phyloP scores from a whole-genome alignment of 2,113 vertebrate genomes.

The Vulpes lagopus region DNA sequence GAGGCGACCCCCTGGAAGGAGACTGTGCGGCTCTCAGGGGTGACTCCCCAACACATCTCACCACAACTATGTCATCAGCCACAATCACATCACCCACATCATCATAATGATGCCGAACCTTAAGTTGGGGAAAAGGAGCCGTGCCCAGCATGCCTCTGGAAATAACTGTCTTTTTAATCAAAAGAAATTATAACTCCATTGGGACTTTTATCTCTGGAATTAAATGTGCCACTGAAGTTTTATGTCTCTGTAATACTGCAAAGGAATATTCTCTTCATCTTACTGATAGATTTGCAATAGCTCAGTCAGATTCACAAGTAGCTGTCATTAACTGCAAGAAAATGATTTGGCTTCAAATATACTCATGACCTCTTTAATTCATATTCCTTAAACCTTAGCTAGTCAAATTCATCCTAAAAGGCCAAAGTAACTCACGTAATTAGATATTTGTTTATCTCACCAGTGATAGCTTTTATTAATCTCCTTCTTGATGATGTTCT shows the following conservation, averaged over 20 bases:
- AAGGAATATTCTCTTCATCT: not conserved
- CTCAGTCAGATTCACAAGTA: not conserved
- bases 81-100: slow-evolving; percentile 49
- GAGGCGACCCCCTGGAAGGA: not conserved
- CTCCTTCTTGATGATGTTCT: not conserved
- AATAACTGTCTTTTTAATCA: slow-evolving; percentile 73
- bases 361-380: not conserved
- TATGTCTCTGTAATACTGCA: not conserved
- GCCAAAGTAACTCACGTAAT: not conserved
- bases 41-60: not conserved
- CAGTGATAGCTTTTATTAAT: not conserved
- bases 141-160: slow-evolving; percentile 34
- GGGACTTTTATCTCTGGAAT: slow-evolving; percentile 62
- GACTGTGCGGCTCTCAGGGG: not conserved
- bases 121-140: not conserved
- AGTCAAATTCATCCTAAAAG: not conserved
- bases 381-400: not conserved
- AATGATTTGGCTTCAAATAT: not conserved
- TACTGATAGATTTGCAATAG: not conserved
- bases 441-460: not conserved
- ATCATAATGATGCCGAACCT: slow-evolving; percentile 63
- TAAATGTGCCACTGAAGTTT: slow-evolving; percentile 48
- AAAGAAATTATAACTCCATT: slow-evolving; percentile 71
- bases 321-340: not conserved
- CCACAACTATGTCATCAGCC: not conserved